These are phyloP conservation scores for Volucella bombylans DNA, from an alignment of 2,888 invertebrate species.

Conservation along the genomic window DNA sequence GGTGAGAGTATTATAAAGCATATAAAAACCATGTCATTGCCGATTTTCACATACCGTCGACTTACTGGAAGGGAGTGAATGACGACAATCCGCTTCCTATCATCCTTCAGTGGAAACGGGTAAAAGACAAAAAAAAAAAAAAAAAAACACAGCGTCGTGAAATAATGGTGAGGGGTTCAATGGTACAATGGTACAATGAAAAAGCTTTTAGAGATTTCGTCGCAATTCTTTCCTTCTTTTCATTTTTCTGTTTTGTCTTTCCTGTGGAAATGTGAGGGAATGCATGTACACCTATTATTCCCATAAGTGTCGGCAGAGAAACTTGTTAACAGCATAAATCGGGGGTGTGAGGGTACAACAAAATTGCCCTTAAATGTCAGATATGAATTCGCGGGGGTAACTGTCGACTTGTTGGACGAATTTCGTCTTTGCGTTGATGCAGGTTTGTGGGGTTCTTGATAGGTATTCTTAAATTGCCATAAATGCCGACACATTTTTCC, in stretches of 20 bases:
- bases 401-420: constrained; percentile 10
- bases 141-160: neutral
- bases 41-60: constrained; percentile 45
- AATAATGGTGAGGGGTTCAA: neutral
- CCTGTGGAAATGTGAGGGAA: constrained; percentile 24
- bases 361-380: constrained; percentile 6
- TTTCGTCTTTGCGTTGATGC: constrained; percentile 1
- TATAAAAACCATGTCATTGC: constrained; percentile 41
- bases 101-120: constrained; percentile 9
- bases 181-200: neutral
- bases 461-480: constrained; percentile 44
- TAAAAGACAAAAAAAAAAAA: too few species aligned
- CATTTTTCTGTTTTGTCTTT: neutral
- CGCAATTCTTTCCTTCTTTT: neutral
- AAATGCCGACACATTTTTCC: constrained; percentile 37
- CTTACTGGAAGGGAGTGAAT: constrained; percentile 12
- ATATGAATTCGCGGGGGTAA: neutral
- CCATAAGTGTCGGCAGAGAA: constrained; percentile 45
- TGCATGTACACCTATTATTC: constrained; percentile 49
- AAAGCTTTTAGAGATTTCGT: constrained; percentile 46
- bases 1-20: neutral
- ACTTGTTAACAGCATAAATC: constrained; percentile 45
- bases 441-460: constrained; percentile 3
- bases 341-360: constrained; percentile 6
- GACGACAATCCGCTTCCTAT: constrained; percentile 38